Conservation (phyloP, 2,113 vertebrate species). For the Empidonax traillii region DNA sequence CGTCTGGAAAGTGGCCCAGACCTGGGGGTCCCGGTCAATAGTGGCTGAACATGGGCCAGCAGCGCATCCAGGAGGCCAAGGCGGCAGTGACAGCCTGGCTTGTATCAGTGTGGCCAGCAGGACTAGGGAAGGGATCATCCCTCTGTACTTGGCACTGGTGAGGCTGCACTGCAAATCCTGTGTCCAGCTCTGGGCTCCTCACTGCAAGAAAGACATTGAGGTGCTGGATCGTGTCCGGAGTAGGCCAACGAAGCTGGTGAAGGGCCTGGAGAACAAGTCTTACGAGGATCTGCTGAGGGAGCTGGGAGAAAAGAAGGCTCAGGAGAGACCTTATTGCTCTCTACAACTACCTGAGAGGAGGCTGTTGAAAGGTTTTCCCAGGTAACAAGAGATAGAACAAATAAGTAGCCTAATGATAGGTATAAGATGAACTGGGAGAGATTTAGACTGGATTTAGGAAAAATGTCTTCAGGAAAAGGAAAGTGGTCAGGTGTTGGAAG, state of each 20-base stretch:
- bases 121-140: neutral
- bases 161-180: neutral
- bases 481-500: neutral
- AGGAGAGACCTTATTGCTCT: neutral
- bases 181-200: too few species aligned
- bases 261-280: neutral
- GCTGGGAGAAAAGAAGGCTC: neutral
- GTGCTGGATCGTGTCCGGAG: neutral
- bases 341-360: neutral
- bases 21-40: neutral
- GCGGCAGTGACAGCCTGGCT: neutral
- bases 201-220: neutral
- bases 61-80: neutral
- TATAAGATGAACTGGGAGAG: neutral
- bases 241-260: neutral
- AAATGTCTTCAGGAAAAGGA: neutral
- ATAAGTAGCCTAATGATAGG: neutral
- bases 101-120: too few species aligned
- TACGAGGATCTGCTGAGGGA: neutral
- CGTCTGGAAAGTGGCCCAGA: neutral
- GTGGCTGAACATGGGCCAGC: neutral
- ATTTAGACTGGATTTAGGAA: neutral
- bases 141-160: neutral
- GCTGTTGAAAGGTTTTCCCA: neutral
- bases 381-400: neutral